Evolutionary conservation across 2,797 vertebrate genomes (phyloP).

Genomic region (Masticophis lateralis): DNA sequence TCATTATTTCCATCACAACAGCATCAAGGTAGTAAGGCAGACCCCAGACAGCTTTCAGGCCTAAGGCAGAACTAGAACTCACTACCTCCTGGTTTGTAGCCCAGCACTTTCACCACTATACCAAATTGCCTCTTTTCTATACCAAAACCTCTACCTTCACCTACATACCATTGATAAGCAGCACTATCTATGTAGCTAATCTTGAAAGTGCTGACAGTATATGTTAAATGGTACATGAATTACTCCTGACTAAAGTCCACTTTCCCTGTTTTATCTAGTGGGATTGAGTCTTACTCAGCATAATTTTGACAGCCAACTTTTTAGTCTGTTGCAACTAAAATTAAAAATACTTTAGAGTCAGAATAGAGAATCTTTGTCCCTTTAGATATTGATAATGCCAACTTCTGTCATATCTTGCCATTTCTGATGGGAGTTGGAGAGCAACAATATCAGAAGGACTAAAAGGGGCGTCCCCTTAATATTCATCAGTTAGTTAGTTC

Average conservation of each 20-base stretch:
- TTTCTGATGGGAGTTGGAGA: neutral
- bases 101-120: neutral
- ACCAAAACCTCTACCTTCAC: neutral
- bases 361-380: neutral
- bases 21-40: neutral
- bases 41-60: too few species aligned
- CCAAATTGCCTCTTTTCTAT: neutral
- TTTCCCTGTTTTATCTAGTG: neutral
- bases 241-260: neutral
- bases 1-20: neutral
- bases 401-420: neutral
- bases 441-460: neutral
- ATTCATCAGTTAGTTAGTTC: neutral
- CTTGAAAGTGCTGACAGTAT: neutral
- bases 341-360: neutral
- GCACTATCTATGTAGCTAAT: neutral
- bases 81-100: neutral
- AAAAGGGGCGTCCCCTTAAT: neutral
- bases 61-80: too few species aligned
- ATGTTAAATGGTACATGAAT: neutral
- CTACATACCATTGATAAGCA: neutral
- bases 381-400: neutral
- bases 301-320: neutral
- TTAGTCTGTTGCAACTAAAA: neutral
- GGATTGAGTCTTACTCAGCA: neutral